Evolutionary conservation across 2,888 invertebrate genomes (phyloP).

Genomic region (Acanthopleura granulata): DNA sequence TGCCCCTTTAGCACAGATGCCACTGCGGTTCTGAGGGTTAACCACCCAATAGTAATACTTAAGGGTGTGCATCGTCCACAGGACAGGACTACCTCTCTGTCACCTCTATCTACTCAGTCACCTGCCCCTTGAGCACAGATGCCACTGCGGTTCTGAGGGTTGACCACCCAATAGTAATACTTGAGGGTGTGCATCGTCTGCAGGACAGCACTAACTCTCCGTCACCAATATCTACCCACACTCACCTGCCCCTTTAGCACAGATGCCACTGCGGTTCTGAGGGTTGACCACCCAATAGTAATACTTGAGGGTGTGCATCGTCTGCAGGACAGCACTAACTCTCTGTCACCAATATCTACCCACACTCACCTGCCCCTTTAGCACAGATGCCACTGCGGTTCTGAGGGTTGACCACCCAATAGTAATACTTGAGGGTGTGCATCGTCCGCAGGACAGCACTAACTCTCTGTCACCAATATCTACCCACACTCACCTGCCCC

Average conservation of each 20-base stretch:
- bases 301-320: constrained; percentile 98
- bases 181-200: constrained; percentile 99
- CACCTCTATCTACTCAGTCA: no score
- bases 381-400: constrained; percentile 95
- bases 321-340: constrained; percentile 74
- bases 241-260: constrained; percentile 93
- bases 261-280: constrained; percentile 92
- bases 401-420: constrained; percentile 97
- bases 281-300: constrained; percentile 99
- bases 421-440: constrained; percentile 98
- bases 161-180: constrained; percentile 99
- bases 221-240: no score
- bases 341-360: no score
- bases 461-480: no score
- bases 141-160: constrained; percentile 94
- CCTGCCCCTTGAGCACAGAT: constrained; percentile 95
- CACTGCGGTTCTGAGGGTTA: constrained; percentile 94
- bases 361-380: constrained; percentile 91
- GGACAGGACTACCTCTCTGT: no score
- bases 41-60: constrained; percentile 99
- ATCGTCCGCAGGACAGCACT: constrained; percentile 81
- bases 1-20: constrained; percentile 93
- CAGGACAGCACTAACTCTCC: no score
- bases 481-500: constrained; percentile 83
- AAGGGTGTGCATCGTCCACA: constrained; percentile 98